These are phyloP conservation scores for Musca domestica DNA, from an alignment of 1,140 invertebrate genomes.

Conservation along the genomic window DNA sequence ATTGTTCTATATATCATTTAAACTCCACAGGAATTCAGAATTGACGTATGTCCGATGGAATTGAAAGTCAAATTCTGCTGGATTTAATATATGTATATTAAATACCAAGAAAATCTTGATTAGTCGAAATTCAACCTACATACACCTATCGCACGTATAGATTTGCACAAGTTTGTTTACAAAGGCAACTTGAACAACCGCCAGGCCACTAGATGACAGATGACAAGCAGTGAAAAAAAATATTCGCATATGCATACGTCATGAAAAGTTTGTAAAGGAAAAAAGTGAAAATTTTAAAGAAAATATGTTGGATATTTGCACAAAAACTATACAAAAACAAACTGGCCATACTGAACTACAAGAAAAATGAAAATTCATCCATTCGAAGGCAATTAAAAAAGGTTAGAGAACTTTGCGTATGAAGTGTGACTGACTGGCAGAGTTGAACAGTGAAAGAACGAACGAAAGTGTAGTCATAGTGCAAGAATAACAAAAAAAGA, in stretches of 20 bases:
- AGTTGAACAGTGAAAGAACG: neutral
- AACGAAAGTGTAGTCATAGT: too few relatives aligned
- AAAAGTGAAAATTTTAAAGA: slow-evolving; percentile 8
- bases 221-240: slow-evolving; percentile 9
- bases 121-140: too few relatives aligned
- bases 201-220: neutral
- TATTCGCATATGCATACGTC: slow-evolving; percentile 15
- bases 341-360: neutral
- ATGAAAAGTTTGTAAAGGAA: slow-evolving; percentile 17
- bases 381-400: neutral
- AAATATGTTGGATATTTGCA: slow-evolving; percentile 9
- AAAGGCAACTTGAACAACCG: too few relatives aligned
- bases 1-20: too few relatives aligned
- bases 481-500: too few relatives aligned
- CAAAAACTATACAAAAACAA: slow-evolving; percentile 2
- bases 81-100: too few relatives aligned
- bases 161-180: too few relatives aligned
- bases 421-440: neutral
- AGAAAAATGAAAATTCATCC: neutral
- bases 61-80: too few relatives aligned
- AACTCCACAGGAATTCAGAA: too few relatives aligned
- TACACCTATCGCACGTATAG: too few relatives aligned
- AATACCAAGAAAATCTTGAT: too few relatives aligned
- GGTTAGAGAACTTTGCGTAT: neutral
- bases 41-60: too few relatives aligned